phyloP scores from a whole-genome alignment of 2,797 vertebrate genomes.

The Loris lydekkerianus region DNA sequence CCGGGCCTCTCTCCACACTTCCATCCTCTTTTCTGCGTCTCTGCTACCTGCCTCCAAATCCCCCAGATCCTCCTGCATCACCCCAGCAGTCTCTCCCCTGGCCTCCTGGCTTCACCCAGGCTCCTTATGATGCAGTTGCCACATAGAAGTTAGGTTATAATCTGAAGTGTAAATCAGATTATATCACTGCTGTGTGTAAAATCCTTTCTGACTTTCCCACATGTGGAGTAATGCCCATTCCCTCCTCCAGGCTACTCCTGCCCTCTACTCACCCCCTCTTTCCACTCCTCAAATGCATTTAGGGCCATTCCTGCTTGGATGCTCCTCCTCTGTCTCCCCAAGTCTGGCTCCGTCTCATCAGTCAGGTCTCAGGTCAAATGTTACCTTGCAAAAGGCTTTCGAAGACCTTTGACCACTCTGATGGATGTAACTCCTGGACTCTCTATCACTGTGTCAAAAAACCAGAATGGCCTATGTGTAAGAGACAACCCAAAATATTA shows the following conservation, averaged over 20 bases:
- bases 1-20: not conserved
- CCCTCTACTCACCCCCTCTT: not conserved
- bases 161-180: not conserved
- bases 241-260: not conserved
- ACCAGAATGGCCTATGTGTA: not conserved
- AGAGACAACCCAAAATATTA: not conserved
- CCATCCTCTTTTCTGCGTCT: no score
- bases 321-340: not conserved
- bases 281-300: no score
- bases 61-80: not conserved
- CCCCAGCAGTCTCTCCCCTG: not conserved
- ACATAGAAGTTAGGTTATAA: not conserved
- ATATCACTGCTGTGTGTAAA: not conserved
- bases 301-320: not conserved
- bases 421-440: not conserved
- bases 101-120: not conserved
- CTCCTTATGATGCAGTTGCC: not conserved
- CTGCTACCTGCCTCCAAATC: not conserved
- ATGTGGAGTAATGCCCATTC: not conserved
- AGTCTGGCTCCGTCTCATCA: not conserved
- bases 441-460: not conserved
- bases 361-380: not conserved
- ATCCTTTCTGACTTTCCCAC: not conserved
- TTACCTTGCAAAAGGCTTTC: not conserved
- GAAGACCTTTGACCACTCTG: not conserved